Conservation (phyloP, 2,888 invertebrate species). For the Prenolepis imparis region DNA sequence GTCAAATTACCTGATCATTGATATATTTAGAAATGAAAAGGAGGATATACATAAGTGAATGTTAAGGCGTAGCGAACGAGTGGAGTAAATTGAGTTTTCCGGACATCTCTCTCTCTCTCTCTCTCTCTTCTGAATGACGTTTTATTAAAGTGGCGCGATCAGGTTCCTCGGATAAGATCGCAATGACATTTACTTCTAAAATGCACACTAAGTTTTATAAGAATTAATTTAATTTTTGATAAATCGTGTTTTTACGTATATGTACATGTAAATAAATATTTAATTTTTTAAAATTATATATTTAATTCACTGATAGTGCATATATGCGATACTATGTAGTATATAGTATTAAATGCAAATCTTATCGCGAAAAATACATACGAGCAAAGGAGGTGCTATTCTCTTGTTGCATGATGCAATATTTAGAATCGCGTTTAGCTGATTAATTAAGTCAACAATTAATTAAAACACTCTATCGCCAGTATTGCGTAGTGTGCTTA, state of each 20-base stretch:
- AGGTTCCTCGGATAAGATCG: constrained; percentile 2
- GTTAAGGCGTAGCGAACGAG: not conserved
- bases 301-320: not conserved
- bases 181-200: constrained; percentile 17
- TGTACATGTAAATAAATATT: not conserved
- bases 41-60: not conserved
- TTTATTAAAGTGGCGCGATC: constrained; percentile 38
- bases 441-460: constrained; percentile 11
- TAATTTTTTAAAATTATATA: no score
- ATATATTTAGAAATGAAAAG: not conserved
- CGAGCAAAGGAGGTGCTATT: not conserved
- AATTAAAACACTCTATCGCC: not conserved
- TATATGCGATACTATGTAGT: not conserved
- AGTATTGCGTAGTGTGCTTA: no score
- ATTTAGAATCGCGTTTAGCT: not conserved
- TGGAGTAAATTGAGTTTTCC: constrained; percentile 44
- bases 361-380: not conserved
- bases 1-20: not conserved
- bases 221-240: not conserved
- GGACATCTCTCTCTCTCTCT: no score
- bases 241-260: not conserved
- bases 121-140: constrained; percentile 52
- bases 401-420: not conserved
- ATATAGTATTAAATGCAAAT: not conserved
- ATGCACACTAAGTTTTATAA: not conserved